Conservation (phyloP, 1,140 invertebrate species). For the Panagrolaimus sp. region DNA sequence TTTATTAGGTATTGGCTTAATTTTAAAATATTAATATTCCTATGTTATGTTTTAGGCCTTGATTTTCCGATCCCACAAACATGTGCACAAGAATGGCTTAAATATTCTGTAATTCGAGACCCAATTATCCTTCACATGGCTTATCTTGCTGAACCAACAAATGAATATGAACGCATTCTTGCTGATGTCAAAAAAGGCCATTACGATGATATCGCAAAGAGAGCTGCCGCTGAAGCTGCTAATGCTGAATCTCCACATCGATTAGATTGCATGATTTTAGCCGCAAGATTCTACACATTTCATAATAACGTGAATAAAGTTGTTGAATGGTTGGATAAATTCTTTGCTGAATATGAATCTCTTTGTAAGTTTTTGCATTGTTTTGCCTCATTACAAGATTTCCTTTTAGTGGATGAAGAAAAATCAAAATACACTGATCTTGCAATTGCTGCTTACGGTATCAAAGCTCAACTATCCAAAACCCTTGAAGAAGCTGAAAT, state of each 20-base stretch:
- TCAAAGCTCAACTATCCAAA: background rate
- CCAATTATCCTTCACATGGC: background rate
- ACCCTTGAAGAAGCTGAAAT: background rate
- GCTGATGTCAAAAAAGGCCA: background rate
- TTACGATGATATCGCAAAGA: background rate
- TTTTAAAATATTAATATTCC: too few species aligned
- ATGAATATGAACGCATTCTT: background rate
- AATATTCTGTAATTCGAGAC: background rate
- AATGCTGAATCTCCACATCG: background rate
- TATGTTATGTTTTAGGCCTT: too few species aligned
- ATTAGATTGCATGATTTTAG: background rate
- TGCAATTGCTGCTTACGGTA: slow-evolving; percentile 3
- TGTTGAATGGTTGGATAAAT: background rate
- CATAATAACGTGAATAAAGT: slow-evolving; percentile 11
- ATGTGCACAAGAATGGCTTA: background rate
- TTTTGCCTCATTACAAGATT: background rate
- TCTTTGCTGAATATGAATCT: slow-evolving; percentile 4
- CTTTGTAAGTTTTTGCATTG: background rate
- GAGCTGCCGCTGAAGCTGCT: background rate
- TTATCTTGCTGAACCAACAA: background rate
- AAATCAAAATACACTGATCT: background rate
- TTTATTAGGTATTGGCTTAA: background rate
- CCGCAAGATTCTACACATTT: slow-evolving; percentile 3
- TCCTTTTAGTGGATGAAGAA: background rate
- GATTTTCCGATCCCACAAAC: slow-evolving; percentile 13